Conservation (phyloP, 2,113 vertebrate species). For the Geococcyx californianus region DNA sequence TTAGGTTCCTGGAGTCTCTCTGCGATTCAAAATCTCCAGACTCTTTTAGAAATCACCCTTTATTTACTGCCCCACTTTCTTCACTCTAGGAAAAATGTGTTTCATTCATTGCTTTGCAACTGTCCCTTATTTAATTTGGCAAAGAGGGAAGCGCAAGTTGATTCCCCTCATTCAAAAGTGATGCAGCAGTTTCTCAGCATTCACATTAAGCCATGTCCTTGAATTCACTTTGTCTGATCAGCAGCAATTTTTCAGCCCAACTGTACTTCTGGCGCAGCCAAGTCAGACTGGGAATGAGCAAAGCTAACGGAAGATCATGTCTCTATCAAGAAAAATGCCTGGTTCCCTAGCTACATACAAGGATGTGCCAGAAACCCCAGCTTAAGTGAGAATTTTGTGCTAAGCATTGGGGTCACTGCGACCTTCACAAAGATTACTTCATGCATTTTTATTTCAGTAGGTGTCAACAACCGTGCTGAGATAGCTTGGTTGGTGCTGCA, state of each 20-base stretch:
- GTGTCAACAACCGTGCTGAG: conserved; percentile 28
- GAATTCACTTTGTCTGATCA: conserved; percentile 45
- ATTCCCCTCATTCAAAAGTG: not conserved
- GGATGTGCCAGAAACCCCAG: conserved; percentile 45
- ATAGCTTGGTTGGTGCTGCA: conserved; percentile 5
- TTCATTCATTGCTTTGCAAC: conserved; percentile 42
- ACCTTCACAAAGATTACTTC: conserved; percentile 51
- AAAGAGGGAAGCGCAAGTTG: not conserved
- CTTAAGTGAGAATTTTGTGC: conserved; percentile 30
- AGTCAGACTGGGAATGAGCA: conserved; percentile 47
- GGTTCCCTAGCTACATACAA: conserved; percentile 56
- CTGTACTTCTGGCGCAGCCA: conserved; percentile 7
- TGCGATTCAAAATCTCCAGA: not conserved
- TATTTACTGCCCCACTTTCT: conserved; percentile 1
- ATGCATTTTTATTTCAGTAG: conserved; percentile 48
- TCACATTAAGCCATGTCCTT: not conserved
- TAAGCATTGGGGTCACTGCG: conserved; percentile 22
- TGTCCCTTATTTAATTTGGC: conserved; percentile 36
- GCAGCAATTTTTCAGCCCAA: conserved; percentile 45
- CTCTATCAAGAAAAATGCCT: conserved; percentile 34
- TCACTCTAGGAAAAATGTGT: not conserved
- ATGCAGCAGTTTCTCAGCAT: conserved; percentile 15
- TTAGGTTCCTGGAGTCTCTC: not conserved
- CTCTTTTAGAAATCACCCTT: conserved; percentile 19
- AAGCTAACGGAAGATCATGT: conserved; percentile 25